Evolutionary conservation across 1,140 invertebrate genomes (phyloP).

Genomic region (Lithobius niger): DNA sequence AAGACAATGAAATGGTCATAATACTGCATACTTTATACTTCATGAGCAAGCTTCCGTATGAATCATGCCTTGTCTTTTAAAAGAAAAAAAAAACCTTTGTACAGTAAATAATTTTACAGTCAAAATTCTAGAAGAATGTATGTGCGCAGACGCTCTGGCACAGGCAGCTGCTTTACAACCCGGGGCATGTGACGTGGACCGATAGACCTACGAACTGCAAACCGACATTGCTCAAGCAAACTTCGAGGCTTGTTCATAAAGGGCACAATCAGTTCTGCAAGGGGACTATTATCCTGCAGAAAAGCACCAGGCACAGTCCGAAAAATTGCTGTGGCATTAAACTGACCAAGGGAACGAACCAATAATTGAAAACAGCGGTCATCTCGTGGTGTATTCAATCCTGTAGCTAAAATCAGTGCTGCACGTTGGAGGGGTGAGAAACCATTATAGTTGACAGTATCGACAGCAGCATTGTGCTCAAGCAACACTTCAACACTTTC

Average conservation of each 20-base stretch:
- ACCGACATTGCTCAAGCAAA: not conserved
- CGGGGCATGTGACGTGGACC: not conserved
- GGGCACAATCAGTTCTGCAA: not conserved
- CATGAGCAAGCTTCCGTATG: too few species aligned
- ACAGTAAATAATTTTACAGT: too few species aligned
- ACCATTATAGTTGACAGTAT: constrained; percentile 24
- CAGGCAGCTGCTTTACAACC: not conserved
- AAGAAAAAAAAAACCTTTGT: too few species aligned
- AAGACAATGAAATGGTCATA: too few species aligned
- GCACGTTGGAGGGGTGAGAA: constrained; percentile 22
- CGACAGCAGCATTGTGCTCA: constrained; percentile 25
- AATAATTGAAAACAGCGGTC: constrained; percentile 26
- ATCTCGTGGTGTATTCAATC: constrained; percentile 23
- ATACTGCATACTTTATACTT: too few species aligned
- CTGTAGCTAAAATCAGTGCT: constrained; percentile 22
- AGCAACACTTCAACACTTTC: constrained; percentile 28
- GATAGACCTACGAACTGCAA: not conserved
- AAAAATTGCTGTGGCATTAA: not conserved
- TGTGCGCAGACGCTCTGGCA: not conserved
- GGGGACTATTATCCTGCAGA: not conserved
- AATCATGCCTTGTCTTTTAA: too few species aligned
- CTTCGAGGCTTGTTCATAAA: not conserved
- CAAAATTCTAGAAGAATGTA: not conserved
- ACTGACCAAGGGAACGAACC: constrained; percentile 25
- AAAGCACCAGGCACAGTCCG: not conserved